phyloP scores from a whole-genome alignment of 2,888 invertebrate species.

The Pocota personata region DNA sequence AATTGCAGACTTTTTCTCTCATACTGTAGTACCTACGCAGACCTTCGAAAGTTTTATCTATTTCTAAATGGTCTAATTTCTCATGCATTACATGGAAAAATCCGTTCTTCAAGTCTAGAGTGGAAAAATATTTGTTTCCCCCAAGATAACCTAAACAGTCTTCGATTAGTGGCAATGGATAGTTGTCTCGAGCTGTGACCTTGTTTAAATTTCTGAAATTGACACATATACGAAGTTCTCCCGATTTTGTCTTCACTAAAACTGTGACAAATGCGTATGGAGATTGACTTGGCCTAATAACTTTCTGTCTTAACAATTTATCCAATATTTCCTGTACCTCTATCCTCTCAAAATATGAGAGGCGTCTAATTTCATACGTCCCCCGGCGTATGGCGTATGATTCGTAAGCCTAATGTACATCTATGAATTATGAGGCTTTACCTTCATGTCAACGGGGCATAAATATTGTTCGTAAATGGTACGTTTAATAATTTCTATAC shows the following conservation, averaged over 20 bases:
- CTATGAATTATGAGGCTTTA: too few relatives aligned
- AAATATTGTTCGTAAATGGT: constrained; percentile 2
- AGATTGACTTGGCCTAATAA: background rate
- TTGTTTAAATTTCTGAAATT: background rate
- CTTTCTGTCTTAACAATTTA: constrained; percentile 4
- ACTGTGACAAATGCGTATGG: background rate
- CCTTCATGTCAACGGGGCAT: too few relatives aligned
- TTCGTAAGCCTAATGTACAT: too few relatives aligned
- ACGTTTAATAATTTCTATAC: background rate
- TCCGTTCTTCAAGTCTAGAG: background rate
- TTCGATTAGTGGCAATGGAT: too few relatives aligned
- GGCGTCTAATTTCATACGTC: too few relatives aligned
- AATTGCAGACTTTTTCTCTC: constrained; percentile 78
- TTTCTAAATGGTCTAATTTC: constrained; percentile 39
- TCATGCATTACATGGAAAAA: constrained; percentile 36
- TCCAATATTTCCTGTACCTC: constrained; percentile 14
- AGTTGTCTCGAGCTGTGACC: background rate
- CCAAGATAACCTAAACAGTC: background rate
- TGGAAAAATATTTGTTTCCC: background rate
- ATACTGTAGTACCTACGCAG: constrained; percentile 77
- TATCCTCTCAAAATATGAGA: background rate
- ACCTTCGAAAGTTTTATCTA: constrained; percentile 33
- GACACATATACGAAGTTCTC: background rate
- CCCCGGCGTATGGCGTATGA: too few relatives aligned
- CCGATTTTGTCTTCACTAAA: background rate